Percentiles rank a stretch among this genome's conserved stretches.
Conservation (phyloP, 2,888 invertebrate genomes). For the Calliphora vomitoria region DNA sequence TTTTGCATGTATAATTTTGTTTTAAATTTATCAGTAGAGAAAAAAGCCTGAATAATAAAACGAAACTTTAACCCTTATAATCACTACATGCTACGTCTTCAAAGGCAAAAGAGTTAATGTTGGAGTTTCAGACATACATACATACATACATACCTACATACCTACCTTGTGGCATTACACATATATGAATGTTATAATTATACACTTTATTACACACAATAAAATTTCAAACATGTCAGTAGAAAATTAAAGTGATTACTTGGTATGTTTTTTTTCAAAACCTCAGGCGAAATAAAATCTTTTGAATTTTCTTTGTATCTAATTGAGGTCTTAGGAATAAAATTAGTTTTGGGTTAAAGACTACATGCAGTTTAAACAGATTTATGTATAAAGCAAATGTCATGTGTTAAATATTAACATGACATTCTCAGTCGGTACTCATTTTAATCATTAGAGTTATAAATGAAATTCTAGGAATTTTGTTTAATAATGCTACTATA, state of each 20-base stretch:
- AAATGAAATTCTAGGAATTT: too few species aligned
- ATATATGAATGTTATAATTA: conserved; percentile 9
- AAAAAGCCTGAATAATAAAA: conserved; percentile 17
- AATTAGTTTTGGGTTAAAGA: too few species aligned
- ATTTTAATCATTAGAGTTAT: too few species aligned
- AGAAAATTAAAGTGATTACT: conserved; percentile 2
- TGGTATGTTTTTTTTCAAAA: not conserved
- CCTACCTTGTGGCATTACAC: not conserved
- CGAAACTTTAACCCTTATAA: conserved; percentile 49
- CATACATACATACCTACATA: not conserved
- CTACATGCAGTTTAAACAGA: too few species aligned
- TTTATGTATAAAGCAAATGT: too few species aligned
- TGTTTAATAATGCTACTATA: too few species aligned
- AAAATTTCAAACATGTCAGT: not conserved
- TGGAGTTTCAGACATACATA: not conserved
- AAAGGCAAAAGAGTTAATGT: not conserved
- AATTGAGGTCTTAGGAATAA: not conserved
- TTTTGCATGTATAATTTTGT: conserved; percentile 41
- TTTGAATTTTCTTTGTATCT: not conserved
- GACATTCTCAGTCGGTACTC: too few species aligned
- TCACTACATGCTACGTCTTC: not conserved
- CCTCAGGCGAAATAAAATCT: not conserved
- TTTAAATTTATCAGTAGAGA: not conserved
- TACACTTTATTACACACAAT: conserved; percentile 9
- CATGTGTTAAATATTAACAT: not conserved